Percentiles rank a stretch among this genome's conserved stretches.
These are phyloP conservation scores for Propithecus perrieri DNA, from an alignment of 2,797 vertebrate species.

Conservation along the genomic window DNA sequence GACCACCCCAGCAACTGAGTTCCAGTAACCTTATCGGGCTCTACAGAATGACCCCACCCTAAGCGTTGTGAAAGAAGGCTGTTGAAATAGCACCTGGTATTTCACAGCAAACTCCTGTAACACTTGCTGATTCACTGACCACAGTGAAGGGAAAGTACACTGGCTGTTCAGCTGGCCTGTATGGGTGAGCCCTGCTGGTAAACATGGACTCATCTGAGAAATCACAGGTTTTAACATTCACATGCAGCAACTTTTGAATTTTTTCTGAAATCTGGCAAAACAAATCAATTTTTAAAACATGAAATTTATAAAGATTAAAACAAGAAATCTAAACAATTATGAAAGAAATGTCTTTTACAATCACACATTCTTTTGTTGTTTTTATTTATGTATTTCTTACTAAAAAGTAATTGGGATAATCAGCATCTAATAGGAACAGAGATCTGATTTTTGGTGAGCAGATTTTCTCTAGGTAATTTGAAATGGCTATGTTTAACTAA, in stretches of 20 bases:
- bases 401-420: background rate
- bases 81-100: conserved; percentile 91
- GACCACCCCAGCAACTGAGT: conserved; percentile 69
- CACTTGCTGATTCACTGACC: conserved; percentile 89
- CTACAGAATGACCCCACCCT: conserved; percentile 82
- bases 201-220: conserved; percentile 75
- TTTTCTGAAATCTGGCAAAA: background rate
- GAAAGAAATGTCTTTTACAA: background rate
- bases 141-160: conserved; percentile 83
- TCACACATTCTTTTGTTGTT: background rate
- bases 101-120: conserved; percentile 82
- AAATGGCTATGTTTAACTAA: background rate
- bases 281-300: background rate
- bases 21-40: conserved; percentile 77
- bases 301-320: conserved; percentile 14
- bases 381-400: background rate
- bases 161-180: conserved; percentile 73
- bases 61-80: conserved; percentile 82
- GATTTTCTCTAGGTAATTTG: background rate
- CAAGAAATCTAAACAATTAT: background rate
- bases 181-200: conserved; percentile 70
- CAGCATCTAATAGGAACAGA: background rate
- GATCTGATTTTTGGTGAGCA: background rate
- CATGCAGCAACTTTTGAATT: conserved; percentile 34
- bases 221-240: conserved; percentile 63